Evolutionary conservation across 2,888 invertebrate species (phyloP).

Genomic region (Rugalucina vietnamica): DNA sequence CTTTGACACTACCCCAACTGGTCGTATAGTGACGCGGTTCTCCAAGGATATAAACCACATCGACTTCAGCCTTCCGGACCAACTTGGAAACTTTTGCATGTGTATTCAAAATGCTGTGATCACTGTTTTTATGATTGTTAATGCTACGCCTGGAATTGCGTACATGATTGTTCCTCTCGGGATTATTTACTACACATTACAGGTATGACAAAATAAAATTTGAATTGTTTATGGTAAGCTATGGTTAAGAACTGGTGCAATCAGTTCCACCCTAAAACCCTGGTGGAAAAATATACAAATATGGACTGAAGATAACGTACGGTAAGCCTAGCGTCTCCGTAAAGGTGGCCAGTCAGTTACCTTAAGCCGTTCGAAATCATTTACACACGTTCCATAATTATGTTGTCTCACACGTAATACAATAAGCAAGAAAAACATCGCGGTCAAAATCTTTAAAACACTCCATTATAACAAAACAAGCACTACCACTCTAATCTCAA

Average conservation of each 20-base stretch:
- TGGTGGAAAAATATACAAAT: neutral
- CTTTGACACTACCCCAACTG: constrained; percentile 83
- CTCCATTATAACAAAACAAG: no score
- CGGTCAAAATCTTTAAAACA: no score
- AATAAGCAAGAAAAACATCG: no score
- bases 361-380: neutral
- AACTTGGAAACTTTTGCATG: neutral
- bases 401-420: no score
- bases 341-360: neutral
- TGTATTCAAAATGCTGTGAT: neutral
- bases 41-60: neutral
- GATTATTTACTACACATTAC: neutral
- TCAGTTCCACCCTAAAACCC: neutral
- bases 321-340: no score
- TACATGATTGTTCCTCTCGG: neutral
- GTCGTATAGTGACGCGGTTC: constrained; percentile 79
- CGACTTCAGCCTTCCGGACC: neutral
- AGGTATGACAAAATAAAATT: neutral
- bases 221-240: neutral
- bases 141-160: neutral
- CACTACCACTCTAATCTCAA: no score
- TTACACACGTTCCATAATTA: neutral
- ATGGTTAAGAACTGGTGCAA: neutral
- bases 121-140: neutral
- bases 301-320: neutral